These are phyloP conservation scores for Pipistrellus pygmaeus DNA, from an alignment of 2,797 vertebrate genomes.

Conservation along the genomic window DNA sequence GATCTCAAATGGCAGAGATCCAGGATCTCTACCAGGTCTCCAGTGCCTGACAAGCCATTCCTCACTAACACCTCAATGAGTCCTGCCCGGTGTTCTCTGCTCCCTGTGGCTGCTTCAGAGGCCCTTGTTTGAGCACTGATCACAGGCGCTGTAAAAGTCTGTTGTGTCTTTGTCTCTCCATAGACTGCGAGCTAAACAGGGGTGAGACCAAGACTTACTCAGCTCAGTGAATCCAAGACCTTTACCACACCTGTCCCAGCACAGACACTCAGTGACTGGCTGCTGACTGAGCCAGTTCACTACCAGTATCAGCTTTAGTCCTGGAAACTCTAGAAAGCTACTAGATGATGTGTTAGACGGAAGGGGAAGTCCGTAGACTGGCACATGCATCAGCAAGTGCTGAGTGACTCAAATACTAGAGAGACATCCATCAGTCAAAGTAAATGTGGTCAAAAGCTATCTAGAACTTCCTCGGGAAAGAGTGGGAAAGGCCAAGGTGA, in stretches of 20 bases:
- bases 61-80: background rate
- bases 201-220: background rate
- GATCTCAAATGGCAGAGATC: background rate
- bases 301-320: background rate
- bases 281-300: background rate
- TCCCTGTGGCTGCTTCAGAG: background rate
- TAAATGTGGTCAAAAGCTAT: background rate
- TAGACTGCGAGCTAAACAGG: background rate
- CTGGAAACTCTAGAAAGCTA: background rate
- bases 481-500: background rate
- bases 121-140: too few relatives aligned
- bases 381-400: background rate
- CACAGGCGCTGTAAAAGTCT: background rate
- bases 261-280: background rate
- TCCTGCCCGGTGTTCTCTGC: accelerated
- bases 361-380: background rate
- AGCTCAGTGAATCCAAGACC: background rate
- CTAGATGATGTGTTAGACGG: background rate
- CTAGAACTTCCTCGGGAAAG: background rate
- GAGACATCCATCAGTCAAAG: background rate
- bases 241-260: background rate
- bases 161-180: background rate
- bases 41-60: background rate
- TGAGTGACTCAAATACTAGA: background rate
- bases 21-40: background rate